A percentile compares a stretch with the other conserved stretches of the same genome.
Evolutionary conservation across 2,797 vertebrate species (phyloP).

Genomic region (Poecilia picta): DNA sequence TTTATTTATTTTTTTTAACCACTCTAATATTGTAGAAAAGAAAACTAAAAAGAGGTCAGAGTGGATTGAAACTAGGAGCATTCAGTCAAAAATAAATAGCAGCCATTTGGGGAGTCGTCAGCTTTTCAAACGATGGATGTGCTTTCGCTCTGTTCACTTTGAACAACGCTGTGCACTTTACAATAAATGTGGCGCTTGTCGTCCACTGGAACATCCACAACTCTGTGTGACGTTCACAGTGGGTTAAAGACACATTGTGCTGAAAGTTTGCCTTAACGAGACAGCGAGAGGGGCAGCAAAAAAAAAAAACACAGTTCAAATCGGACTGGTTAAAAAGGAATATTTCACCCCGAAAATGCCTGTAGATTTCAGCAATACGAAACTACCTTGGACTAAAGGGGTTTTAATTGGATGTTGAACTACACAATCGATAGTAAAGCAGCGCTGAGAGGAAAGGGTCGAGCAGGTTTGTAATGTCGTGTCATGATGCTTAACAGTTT

Average conservation of each 20-base stretch:
- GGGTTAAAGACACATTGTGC: constrained; percentile 29
- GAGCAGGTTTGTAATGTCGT: background rate
- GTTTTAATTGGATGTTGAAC: constrained; percentile 9
- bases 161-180: constrained; percentile 3
- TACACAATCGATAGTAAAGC: constrained; percentile 15
- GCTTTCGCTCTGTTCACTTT: constrained; percentile 18
- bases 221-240: background rate
- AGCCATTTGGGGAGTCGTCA: constrained; percentile 14
- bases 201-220: constrained; percentile 37
- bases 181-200: background rate
- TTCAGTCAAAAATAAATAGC: constrained; percentile 9
- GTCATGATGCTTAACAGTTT: background rate
- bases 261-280: background rate
- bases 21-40: constrained; percentile 7
- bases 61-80: constrained; percentile 14
- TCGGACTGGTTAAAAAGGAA: background rate
- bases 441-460: constrained; percentile 14
- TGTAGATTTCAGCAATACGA: background rate
- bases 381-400: background rate
- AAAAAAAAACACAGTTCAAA: background rate
- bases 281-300: background rate
- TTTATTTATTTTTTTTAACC: background rate
- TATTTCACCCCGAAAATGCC: background rate
- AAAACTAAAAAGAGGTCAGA: background rate
- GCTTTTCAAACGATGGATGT: constrained; percentile 28